Base-by-base conservation (phyloP, 2,797 vertebrate species). In the Amniataba percoides region DNA sequence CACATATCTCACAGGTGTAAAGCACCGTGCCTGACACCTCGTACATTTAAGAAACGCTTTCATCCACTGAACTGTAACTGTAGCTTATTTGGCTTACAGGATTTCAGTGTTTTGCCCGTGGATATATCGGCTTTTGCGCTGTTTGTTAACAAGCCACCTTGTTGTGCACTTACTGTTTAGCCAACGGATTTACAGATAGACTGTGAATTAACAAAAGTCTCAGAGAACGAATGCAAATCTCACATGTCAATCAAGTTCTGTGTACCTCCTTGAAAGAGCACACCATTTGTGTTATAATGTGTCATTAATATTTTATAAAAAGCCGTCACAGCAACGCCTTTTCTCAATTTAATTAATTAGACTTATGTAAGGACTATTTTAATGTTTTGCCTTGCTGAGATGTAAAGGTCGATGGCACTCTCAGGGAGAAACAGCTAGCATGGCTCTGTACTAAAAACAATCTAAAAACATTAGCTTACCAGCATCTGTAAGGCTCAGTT, bases 51-150 rank as follows among this genome's bases (percentile, higher is more conserved):
- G 7, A 23, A 23, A 34, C 16, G 14, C 43, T 64, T 53, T 16
- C n/a, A 45, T 57, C 58, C 49, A 51, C 57, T 49, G 45, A 43
- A 45, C 55, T 53, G 21, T 27, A 48, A 55, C 34, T 42, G 14
- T 10, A 40, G 10, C 11, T 45, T 40, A 36, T 7, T n/a, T 46
- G 31, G 7, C 15, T 56, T 36, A 43, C 18, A 61, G 48, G 6
- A 36, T 19, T 45, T 61, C 49, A 18, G 36, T 49, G 16, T 45
- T 72, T 69, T 45, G 7, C 1, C 39, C 1, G 4, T 27, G 14
- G 10, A 67, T 19, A 15, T 34, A 40, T 40, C 5, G 23, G 39
- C 25, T 62, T 67, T 75, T 23, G 39, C 45, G 21, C 56, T 9
- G n/a, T 0, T 18, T 65, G 21, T 21, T 40, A 59, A 46, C 58